phyloP scores from a whole-genome alignment of 2,888 invertebrate species.

The Nomada fabriciana region DNA sequence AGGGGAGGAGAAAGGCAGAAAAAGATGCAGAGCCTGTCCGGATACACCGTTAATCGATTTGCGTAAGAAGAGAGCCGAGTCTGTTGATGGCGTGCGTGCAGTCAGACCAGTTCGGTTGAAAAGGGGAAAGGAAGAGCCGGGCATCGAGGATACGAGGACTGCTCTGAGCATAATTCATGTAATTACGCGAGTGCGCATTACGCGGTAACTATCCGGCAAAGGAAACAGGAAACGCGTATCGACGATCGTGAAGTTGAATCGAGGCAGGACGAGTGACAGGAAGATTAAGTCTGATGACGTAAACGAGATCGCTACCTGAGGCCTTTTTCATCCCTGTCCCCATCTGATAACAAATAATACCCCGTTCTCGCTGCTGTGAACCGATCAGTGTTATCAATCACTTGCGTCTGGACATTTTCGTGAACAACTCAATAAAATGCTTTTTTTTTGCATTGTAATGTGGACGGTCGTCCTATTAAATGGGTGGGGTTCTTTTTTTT shows the following conservation, averaged over 20 bases:
- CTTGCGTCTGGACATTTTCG: too few species aligned
- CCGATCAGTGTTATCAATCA: neutral
- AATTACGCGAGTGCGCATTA: conserved; percentile 62
- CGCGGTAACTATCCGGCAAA: conserved; percentile 47
- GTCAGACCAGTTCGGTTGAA: conserved; percentile 5
- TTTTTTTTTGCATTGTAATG: too few species aligned
- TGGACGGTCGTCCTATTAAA: too few species aligned
- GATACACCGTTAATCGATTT: conserved; percentile 74
- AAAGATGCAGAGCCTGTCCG: conserved; percentile 34
- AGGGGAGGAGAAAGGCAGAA: neutral
- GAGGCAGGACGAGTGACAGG: conserved; percentile 6
- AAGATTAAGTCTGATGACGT: conserved; percentile 42
- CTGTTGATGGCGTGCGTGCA: conserved; percentile 13
- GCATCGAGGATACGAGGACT: neutral
- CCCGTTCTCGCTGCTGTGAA: conserved; percentile 8
- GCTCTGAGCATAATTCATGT: conserved; percentile 55
- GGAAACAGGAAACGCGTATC: conserved; percentile 59
- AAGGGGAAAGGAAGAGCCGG: conserved; percentile 12
- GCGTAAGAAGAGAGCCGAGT: conserved; percentile 61
- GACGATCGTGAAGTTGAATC: conserved; percentile 12
- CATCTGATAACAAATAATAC: conserved; percentile 26
- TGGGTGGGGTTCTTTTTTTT: too few species aligned
- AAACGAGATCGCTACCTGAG: conserved; percentile 31
- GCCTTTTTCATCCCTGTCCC: neutral
- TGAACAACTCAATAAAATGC: too few species aligned